Conservation (phyloP, 92 coral and sea anemone genomes). For the Porites cylindrica region DNA sequence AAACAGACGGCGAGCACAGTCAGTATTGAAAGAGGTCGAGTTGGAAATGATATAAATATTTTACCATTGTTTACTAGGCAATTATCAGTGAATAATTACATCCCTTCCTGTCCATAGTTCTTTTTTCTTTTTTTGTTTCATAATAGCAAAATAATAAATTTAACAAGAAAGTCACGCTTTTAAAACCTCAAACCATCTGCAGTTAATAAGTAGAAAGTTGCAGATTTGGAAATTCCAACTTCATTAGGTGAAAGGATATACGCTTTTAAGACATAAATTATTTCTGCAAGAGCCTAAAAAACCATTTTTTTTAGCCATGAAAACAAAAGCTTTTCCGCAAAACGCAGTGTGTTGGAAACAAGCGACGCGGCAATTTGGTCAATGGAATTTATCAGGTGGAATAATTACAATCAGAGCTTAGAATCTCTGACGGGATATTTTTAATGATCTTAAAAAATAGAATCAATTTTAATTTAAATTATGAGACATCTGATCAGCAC, state of each 20-base stretch:
- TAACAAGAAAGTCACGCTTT: not conserved
- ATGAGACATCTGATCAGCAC: slow-evolving; percentile 2
- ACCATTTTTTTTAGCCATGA: not conserved
- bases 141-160: not conserved
- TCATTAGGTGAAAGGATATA: not conserved
- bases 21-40: not conserved
- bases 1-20: too few relatives aligned
- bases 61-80: not conserved
- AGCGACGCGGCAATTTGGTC: not conserved
- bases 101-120: not conserved
- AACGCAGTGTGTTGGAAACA: not conserved
- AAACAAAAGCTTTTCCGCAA: not conserved
- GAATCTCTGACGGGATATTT: slow-evolving; percentile 23
- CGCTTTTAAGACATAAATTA: not conserved
- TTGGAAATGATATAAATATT: not conserved
- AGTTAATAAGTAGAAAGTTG: too few relatives aligned
- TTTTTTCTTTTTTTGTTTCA: not conserved
- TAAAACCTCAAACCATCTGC: not conserved
- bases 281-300: too few relatives aligned
- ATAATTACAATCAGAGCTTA: not conserved
- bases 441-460: slow-evolving; percentile 13
- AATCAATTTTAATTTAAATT: slow-evolving; percentile 12
- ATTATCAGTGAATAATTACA: not conserved
- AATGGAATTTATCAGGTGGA: not conserved
- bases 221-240: not conserved